Evolutionary conservation across 2,888 invertebrate genomes (phyloP).

Genomic region (Apotomis capreana): DNA sequence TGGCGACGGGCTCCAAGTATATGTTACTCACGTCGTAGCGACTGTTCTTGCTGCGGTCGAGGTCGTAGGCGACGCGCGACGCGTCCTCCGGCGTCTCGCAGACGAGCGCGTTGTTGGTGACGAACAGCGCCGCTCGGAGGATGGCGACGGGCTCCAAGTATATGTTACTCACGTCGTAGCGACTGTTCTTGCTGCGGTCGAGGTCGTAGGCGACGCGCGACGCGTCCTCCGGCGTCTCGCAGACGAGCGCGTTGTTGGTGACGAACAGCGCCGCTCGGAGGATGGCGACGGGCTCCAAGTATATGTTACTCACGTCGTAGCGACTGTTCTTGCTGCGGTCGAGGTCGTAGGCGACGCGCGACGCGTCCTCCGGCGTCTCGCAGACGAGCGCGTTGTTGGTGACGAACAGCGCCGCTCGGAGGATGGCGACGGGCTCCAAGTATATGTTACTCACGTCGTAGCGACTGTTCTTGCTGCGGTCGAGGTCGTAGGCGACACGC

Average conservation of each 20-base stretch:
- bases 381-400: conserved; percentile 98
- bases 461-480: conserved; percentile 87
- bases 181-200: conserved; percentile 86
- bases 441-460: conserved; percentile 85
- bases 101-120: conserved; percentile 96
- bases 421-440: too few relatives aligned
- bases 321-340: conserved; percentile 88
- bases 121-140: neutral
- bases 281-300: too few relatives aligned
- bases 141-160: conserved; percentile 48
- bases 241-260: conserved; percentile 97
- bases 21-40: conserved; percentile 87
- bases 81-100: conserved; percentile 99
- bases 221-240: conserved; percentile 99
- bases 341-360: conserved; percentile 70
- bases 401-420: neutral
- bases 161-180: conserved; percentile 87
- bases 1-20: conserved; percentile 48
- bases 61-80: conserved; percentile 69
- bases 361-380: conserved; percentile 98
- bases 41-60: conserved; percentile 87
- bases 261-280: neutral
- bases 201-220: conserved; percentile 77
- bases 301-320: conserved; percentile 85
- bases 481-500: conserved; percentile 69